phyloP scores from a whole-genome alignment of 2,888 invertebrate species.

The Apamea anceps region DNA sequence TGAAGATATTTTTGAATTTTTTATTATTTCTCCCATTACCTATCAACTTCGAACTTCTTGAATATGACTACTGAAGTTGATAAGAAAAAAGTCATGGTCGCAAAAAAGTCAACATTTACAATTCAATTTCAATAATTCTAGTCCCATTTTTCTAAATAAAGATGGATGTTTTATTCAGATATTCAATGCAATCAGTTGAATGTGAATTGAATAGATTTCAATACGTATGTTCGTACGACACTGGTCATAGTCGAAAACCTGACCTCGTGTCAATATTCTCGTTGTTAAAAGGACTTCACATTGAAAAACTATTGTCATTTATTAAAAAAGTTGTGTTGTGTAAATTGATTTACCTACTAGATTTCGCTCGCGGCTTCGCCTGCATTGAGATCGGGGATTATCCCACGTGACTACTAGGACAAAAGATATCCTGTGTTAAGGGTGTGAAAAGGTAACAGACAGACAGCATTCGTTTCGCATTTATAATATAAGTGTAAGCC shows the following conservation, averaged over 20 bases:
- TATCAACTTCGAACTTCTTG: not conserved
- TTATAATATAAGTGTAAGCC: not conserved
- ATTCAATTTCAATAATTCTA: conserved; percentile 29
- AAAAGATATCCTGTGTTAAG: not conserved
- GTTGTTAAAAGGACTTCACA: conserved; percentile 29
- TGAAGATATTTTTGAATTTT: not conserved
- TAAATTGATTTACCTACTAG: too few relatives aligned
- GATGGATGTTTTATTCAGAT: conserved; percentile 46
- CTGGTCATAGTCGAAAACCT: conserved; percentile 16
- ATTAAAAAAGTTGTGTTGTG: not conserved
- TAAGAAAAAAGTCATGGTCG: not conserved
- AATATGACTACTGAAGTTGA: not conserved
- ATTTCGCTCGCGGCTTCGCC: not conserved
- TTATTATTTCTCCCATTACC: not conserved
- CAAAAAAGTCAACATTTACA: conserved; percentile 8
- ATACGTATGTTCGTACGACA: conserved; percentile 36
- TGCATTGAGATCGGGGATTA: not conserved
- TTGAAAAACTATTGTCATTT: conserved; percentile 22
- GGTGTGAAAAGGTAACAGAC: not conserved
- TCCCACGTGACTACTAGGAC: not conserved
- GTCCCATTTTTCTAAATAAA: conserved; percentile 36
- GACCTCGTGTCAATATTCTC: conserved; percentile 43
- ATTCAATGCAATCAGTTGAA: conserved; percentile 51
- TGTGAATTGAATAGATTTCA: conserved; percentile 60
- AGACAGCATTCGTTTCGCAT: not conserved